Percentiles rank a stretch among this genome's conserved stretches.
These are phyloP conservation scores for Cossypha caffra DNA, from an alignment of 2,797 vertebrate species.

Conservation along the genomic window DNA sequence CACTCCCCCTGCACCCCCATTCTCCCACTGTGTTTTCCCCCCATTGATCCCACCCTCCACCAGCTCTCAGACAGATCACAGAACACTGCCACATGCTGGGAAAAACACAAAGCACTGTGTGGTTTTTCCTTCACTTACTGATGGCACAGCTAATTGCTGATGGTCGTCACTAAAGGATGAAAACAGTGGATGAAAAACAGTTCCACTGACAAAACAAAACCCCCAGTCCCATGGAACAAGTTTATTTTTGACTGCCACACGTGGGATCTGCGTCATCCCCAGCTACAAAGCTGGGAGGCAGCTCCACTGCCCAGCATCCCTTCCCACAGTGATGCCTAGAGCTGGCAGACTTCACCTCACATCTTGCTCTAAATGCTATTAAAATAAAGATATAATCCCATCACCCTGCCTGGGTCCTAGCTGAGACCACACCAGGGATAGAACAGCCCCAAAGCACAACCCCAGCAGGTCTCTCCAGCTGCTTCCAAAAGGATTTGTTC, in stretches of 20 bases:
- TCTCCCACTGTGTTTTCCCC: not conserved
- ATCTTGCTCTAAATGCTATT: not conserved
- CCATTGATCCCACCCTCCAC: not conserved
- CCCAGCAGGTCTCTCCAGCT: not conserved
- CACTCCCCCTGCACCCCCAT: too few relatives aligned
- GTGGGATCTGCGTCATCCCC: slow-evolving; percentile 13
- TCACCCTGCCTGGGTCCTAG: not conserved
- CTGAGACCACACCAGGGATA: not conserved
- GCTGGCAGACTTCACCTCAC: not conserved
- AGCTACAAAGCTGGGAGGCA: not conserved
- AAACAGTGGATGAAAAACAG: not conserved
- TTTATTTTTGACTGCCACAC: slow-evolving; percentile 3
- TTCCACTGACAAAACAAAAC: not conserved
- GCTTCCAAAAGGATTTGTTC: not conserved
- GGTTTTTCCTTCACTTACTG: not conserved
- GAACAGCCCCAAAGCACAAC: not conserved
- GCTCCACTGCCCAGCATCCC: not conserved
- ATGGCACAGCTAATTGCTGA: not conserved
- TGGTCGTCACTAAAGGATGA: not conserved
- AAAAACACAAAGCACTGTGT: not conserved
- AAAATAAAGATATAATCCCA: not conserved
- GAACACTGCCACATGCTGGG: not conserved
- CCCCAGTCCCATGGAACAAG: not conserved
- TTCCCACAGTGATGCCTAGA: not conserved
- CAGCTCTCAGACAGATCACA: not conserved